These are phyloP conservation scores for Halcyon senegalensis DNA, from an alignment of 2,113 vertebrate genomes.

Conservation along the genomic window DNA sequence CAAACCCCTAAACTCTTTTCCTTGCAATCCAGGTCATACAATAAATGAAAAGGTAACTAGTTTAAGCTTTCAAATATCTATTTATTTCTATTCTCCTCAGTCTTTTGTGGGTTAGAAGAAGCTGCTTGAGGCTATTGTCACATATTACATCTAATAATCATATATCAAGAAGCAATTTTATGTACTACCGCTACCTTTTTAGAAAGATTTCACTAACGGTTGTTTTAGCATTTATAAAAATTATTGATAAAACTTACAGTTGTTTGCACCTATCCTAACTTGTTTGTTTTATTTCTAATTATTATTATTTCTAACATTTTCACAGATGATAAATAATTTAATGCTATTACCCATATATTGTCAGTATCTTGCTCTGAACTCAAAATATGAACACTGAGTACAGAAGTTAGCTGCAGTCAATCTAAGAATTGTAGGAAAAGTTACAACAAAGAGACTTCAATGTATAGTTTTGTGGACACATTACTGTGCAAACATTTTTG, in stretches of 20 bases:
- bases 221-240: background rate
- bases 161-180: background rate
- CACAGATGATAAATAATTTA: background rate
- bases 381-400: background rate
- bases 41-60: background rate
- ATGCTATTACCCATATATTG: background rate
- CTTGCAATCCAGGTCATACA: background rate
- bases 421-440: background rate
- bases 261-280: background rate
- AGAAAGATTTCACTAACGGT: background rate
- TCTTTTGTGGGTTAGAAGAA: background rate
- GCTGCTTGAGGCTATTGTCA: background rate
- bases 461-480: background rate
- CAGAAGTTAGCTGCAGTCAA: background rate
- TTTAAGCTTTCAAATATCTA: background rate
- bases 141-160: slow-evolving; percentile 15
- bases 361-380: background rate
- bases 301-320: background rate
- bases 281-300: background rate
- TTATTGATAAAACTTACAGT: background rate
- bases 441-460: background rate
- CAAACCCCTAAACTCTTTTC: background rate
- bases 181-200: background rate
- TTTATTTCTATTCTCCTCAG: background rate
- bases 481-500: background rate